Conservation (phyloP, 1,140 invertebrate genomes). For the Radopholus similis region DNA sequence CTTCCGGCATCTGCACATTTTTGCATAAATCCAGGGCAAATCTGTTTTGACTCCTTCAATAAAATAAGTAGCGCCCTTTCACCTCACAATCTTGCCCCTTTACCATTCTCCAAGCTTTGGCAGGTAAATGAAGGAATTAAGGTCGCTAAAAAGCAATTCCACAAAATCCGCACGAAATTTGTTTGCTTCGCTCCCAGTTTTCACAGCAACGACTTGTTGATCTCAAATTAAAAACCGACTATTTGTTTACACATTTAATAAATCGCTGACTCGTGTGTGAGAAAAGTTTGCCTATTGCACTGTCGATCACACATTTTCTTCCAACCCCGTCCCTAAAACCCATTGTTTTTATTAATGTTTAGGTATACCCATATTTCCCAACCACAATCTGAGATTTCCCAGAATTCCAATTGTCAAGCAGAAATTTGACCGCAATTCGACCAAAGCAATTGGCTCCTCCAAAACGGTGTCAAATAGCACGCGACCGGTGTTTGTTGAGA, state of each 20-base stretch:
- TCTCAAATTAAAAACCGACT: not conserved
- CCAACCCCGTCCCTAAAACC: no score
- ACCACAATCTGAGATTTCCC: slow-evolving; percentile 2
- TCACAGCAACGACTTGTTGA: not conserved
- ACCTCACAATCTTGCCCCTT: not conserved
- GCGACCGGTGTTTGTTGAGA: slow-evolving; percentile 13
- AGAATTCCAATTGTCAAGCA: slow-evolving; percentile 4
- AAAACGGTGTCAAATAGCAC: slow-evolving; percentile 6
- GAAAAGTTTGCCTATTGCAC: no score
- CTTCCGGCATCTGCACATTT: not conserved
- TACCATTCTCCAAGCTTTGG: slow-evolving; percentile 10
- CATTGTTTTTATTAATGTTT: no score
- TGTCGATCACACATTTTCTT: no score
- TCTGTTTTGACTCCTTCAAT: not conserved
- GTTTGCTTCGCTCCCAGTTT: not conserved
- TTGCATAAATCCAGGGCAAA: slow-evolving; percentile 1
- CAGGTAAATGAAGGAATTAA: not conserved
- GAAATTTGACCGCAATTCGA: slow-evolving; percentile 6
- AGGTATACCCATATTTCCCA: no score
- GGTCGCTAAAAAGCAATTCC: slow-evolving; percentile 16
- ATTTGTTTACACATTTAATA: no score
- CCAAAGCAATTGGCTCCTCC: not conserved
- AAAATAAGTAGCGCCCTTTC: not conserved
- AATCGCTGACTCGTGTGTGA: no score
- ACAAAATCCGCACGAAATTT: not conserved